Percentiles rank a stretch among this genome's conserved stretches.
These are phyloP conservation scores for Drosophila multiciliata DNA, from an alignment of 2,888 invertebrate species.

Conservation along the genomic window DNA sequence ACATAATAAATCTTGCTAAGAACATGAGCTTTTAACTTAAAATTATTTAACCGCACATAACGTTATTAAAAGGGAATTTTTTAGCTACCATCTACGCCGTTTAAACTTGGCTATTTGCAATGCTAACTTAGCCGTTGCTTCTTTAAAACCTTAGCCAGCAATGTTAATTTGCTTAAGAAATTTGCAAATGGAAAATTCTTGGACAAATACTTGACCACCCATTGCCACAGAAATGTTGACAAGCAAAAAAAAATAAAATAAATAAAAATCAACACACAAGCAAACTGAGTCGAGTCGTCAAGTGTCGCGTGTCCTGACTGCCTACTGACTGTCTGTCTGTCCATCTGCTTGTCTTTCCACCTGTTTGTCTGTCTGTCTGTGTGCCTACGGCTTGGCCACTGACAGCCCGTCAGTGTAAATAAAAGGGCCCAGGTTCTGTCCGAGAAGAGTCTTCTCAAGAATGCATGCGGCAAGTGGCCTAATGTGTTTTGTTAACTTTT, in stretches of 20 bases:
- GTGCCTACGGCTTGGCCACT: constrained; percentile 74
- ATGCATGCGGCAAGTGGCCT: constrained; percentile 60
- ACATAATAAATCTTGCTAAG: neutral
- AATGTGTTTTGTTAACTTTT: constrained; percentile 46
- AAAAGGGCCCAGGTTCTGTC: constrained; percentile 57
- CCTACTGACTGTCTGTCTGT: constrained; percentile 37
- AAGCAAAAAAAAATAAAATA: constrained; percentile 6
- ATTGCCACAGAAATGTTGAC: constrained; percentile 52
- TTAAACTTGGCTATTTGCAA: neutral
- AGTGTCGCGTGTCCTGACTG: constrained; percentile 73
- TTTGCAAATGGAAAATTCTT: constrained; percentile 63
- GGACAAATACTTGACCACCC: constrained; percentile 53
- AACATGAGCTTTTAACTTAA: neutral
- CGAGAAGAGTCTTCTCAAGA: constrained; percentile 47
- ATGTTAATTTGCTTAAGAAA: constrained; percentile 71
- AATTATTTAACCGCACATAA: neutral
- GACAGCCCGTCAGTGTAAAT: constrained; percentile 70
- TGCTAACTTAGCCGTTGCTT: constrained; percentile 2
- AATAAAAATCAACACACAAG: constrained; percentile 19
- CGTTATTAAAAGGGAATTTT: constrained; percentile 5
- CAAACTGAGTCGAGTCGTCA: constrained; percentile 39
- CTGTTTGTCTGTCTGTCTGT: constrained; percentile 50
- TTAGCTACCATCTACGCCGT: neutral
- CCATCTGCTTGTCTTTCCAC: constrained; percentile 4
- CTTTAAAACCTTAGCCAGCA: constrained; percentile 21